Evolutionary conservation across 2,113 vertebrate species (phyloP).

Genomic region (Spea multiplicata): DNA sequence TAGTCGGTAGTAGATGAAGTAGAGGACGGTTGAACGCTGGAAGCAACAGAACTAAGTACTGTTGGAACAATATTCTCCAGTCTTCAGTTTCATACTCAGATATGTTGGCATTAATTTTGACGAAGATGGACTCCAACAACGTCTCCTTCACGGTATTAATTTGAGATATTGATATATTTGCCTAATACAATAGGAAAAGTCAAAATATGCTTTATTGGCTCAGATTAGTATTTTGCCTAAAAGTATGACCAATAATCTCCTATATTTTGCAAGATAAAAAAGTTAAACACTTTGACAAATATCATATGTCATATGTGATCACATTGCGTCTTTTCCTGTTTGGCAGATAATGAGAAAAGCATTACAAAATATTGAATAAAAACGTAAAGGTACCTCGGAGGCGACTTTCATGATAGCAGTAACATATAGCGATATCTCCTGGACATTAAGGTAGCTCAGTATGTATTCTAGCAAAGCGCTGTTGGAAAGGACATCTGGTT

Average conservation of each 20-base stretch:
- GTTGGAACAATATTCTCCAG: slow-evolving; percentile 35
- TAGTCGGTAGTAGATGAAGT: slow-evolving; percentile 9
- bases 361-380: too few species aligned
- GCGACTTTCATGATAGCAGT: neutral
- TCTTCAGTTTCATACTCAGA: neutral
- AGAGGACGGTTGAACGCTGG: slow-evolving; percentile 10
- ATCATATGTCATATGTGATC: too few species aligned
- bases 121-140: slow-evolving; percentile 5
- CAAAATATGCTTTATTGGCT: neutral
- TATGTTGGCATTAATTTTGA: slow-evolving; percentile 11
- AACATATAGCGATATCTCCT: slow-evolving; percentile 13
- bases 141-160: slow-evolving; percentile 10
- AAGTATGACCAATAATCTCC: too few species aligned
- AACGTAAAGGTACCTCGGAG: neutral
- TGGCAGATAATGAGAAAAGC: too few species aligned
- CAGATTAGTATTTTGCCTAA: too few species aligned
- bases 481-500: slow-evolving; percentile 18
- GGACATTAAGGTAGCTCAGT: neutral
- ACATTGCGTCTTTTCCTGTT: too few species aligned
- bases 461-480: neutral
- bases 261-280: neutral
- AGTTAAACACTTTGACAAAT: neutral
- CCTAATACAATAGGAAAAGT: neutral
- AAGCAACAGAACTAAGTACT: neutral
- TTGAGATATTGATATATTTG: slow-evolving; percentile 15